phyloP scores from a whole-genome alignment of 2,113 vertebrate species.

The Noctilio leporinus region DNA sequence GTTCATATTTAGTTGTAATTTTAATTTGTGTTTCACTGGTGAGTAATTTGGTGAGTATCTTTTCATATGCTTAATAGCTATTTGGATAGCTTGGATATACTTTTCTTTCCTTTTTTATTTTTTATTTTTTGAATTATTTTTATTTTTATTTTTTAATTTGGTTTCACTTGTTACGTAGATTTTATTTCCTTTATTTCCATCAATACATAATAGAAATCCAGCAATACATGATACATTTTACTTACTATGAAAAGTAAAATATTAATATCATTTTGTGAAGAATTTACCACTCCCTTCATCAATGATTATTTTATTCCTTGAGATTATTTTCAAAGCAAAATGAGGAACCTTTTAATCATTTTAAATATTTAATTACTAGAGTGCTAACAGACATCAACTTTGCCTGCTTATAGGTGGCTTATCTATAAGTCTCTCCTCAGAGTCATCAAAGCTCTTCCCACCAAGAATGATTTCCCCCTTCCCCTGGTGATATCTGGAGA shows the following conservation, averaged over 20 bases:
- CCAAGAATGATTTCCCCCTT: not conserved
- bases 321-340: not conserved
- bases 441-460: not conserved
- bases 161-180: not conserved
- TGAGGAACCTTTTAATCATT: not conserved
- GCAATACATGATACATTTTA: not conserved
- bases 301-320: not conserved
- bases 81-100: too few relatives aligned
- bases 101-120: not conserved
- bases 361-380: not conserved
- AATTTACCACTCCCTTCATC: not conserved
- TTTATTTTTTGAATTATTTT: not conserved
- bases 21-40: not conserved
- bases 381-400: not conserved
- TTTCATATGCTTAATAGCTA: not conserved
- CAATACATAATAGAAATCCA: not conserved
- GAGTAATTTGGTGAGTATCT: not conserved
- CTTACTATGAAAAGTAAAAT: not conserved
- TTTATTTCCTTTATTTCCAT: not conserved
- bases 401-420: not conserved
- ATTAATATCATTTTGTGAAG: not conserved
- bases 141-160: not conserved
- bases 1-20: not conserved
- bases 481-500: not conserved
- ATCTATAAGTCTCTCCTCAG: not conserved